These are phyloP conservation scores for Berghia stephanieae DNA, from an alignment of 1,140 invertebrate genomes.

Conservation along the genomic window DNA sequence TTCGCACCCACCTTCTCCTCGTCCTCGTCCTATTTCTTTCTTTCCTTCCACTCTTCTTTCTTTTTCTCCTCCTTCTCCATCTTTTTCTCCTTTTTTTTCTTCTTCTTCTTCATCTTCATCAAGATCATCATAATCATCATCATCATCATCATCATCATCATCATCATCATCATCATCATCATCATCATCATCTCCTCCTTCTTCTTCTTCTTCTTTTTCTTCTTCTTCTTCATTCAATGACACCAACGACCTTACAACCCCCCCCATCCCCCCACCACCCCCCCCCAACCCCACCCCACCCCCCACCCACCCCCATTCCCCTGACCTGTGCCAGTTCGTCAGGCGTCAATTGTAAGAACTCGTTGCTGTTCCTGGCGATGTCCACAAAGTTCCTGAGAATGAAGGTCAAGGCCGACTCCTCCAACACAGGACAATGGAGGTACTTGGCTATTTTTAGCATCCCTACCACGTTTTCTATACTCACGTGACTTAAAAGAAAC, in stretches of 20 bases:
- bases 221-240: no score
- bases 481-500: slow-evolving; percentile 75
- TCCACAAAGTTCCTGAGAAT: slow-evolving; percentile 44
- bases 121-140: slow-evolving; percentile 30
- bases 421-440: slow-evolving; percentile 75
- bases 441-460: slow-evolving; percentile 81
- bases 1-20: no score
- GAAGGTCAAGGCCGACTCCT: slow-evolving; percentile 72
- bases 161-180: slow-evolving; percentile 5
- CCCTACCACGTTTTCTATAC: slow-evolving; percentile 80
- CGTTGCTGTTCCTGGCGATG: slow-evolving; percentile 93
- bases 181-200: slow-evolving; percentile 23
- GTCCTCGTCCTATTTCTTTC: not conserved
- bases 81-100: slow-evolving; percentile 89
- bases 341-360: slow-evolving; percentile 91
- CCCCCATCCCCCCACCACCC: slow-evolving; percentile 96
- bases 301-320: slow-evolving; percentile 95
- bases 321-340: slow-evolving; percentile 94
- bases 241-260: no score
- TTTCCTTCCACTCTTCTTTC: slow-evolving; percentile 10
- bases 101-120: no score
- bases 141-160: not conserved
- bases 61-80: slow-evolving; percentile 76
- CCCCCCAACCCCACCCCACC: slow-evolving; percentile 89
- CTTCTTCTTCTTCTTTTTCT: not conserved